Evolutionary conservation across 1,140 invertebrate genomes (phyloP), one percentile per base, ranked within the genome.

Genomic region (Hyles vespertilio): DNA sequence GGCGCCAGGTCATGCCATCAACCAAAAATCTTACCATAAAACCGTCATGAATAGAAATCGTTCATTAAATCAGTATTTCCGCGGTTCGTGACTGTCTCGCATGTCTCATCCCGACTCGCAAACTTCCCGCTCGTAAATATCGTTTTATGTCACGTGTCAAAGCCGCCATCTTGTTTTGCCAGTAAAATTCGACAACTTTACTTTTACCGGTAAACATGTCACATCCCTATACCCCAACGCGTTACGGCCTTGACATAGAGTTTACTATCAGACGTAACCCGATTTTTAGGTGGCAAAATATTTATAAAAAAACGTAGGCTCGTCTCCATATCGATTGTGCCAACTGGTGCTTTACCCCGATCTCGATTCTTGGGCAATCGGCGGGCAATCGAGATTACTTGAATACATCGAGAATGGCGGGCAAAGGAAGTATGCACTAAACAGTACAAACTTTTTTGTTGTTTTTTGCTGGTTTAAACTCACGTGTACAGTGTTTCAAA

Each of bases 131-230:
- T 65, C 73, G 71, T 87, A 84, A 86, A 87, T 79, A 82, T 73
- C 60, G 64, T 77, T 87, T 81, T 83, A 87, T 87, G 79, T 81
- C 80, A 84, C 69, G 71, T 87, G 82, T 81, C 82, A 80, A 58
- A 79, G 76, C 71, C 65, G 77, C 81, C 79, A 84, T 87, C 75
- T 80, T 84, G 67, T 9, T 74, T 79, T 67, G 63, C 69, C 64
- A 65, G 65, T 60, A 54, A 69, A 70, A 69, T 67, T 63, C 51
- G 59, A 66, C 69, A 67, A 66, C 60, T 47, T 63, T 57, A 67
- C 67, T 49, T 69, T 73, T 71, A 47, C 72, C 53, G 66, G 56
- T 61, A 59, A 32, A 11, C 33, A 49, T 56, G 48, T 59, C 57
- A 49, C 52, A 61, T 56, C 57, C 56, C 12, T 69, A 63, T 61